Conservation (phyloP, 1,140 invertebrate species). For the Medauroidea extradentata region DNA sequence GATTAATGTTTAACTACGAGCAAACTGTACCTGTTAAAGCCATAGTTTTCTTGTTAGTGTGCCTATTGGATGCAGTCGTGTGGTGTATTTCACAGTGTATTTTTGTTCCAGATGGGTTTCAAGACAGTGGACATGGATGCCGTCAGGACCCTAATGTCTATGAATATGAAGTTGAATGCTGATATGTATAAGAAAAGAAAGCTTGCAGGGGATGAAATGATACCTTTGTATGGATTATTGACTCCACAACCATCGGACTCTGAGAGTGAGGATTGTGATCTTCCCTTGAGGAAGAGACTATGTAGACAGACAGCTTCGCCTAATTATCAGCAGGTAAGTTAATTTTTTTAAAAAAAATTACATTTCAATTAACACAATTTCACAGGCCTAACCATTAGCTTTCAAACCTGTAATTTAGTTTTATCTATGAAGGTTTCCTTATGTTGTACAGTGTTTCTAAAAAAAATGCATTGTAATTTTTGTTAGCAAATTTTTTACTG, state of each 20-base stretch:
- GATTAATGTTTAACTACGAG: too few relatives aligned
- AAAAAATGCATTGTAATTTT: too few relatives aligned
- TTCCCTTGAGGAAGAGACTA: slow-evolving; percentile 6
- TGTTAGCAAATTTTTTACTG: too few relatives aligned
- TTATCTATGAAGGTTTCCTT: too few relatives aligned
- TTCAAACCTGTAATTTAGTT: too few relatives aligned
- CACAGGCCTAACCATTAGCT: too few relatives aligned
- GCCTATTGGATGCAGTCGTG: too few relatives aligned
- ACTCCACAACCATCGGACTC: slow-evolving; percentile 15
- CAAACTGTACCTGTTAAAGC: too few relatives aligned
- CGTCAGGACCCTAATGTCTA: slow-evolving; percentile 1
- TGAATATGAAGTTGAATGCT: neutral
- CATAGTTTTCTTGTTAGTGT: too few relatives aligned
- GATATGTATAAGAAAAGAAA: neutral
- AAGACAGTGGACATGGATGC: slow-evolving; percentile 3
- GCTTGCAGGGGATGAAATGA: neutral
- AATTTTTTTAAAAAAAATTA: too few relatives aligned
- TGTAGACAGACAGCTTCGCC: neutral
- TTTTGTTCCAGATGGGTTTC: neutral
- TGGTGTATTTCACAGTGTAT: neutral
- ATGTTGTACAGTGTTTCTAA: too few relatives aligned
- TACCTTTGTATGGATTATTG: neutral
- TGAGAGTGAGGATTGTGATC: slow-evolving; percentile 10
- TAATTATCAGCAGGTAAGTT: neutral
- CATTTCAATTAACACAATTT: too few relatives aligned